Percentiles rank a stretch among this genome's conserved stretches.
These are phyloP conservation scores for Ascaphus truei DNA, from an alignment of 2,113 vertebrate species.

Conservation along the genomic window DNA sequence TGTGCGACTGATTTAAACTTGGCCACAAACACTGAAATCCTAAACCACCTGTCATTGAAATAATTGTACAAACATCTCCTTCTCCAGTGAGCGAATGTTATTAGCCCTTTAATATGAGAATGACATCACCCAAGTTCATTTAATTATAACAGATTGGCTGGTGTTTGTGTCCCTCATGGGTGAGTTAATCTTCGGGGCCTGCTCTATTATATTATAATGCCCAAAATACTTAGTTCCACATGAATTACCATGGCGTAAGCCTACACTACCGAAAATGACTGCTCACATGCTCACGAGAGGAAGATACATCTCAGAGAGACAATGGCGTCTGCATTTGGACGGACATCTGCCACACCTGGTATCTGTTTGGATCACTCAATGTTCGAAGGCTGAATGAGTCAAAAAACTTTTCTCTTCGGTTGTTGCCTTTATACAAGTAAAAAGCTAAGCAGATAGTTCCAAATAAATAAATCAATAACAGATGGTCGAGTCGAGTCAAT, in stretches of 20 bases:
- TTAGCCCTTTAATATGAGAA: no score
- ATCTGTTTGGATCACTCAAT: neutral
- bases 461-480: no score
- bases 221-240: conserved; percentile 26
- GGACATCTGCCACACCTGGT: neutral
- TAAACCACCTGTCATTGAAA: conserved; percentile 3
- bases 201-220: conserved; percentile 15
- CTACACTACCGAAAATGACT: neutral
- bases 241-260: neutral
- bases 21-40: neutral
- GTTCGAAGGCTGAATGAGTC: no score
- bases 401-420: no score
- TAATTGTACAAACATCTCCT: neutral
- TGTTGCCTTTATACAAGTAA: no score
- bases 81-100: neutral
- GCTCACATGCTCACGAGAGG: neutral
- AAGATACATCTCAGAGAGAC: neutral
- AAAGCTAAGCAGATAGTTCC: no score
- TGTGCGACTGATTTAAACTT: no score
- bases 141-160: conserved; percentile 1
- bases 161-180: neutral
- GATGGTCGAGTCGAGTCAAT: no score
- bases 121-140: conserved; percentile 4
- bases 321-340: neutral
- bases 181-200: neutral